A percentile compares a stretch with the other conserved stretches of the same genome.
These are phyloP conservation scores for Ephydatia muelleri DNA, from an alignment of 37 sponge, comb jelly and placozoan genomes.

Conservation along the genomic window DNA sequence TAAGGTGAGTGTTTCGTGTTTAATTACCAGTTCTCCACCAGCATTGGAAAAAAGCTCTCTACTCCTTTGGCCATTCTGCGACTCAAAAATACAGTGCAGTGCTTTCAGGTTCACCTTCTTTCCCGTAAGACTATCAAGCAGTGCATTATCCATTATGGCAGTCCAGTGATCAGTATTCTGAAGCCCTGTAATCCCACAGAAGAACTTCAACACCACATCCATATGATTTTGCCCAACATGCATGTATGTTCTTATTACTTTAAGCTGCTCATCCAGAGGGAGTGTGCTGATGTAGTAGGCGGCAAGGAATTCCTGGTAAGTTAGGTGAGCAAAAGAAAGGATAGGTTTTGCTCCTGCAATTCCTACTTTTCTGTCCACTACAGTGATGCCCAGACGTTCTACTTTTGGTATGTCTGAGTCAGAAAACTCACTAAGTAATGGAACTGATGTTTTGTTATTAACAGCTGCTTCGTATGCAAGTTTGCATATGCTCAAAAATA, in stretches of 20 bases:
- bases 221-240: conserved; percentile 16
- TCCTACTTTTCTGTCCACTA: not conserved
- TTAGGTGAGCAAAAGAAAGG: conserved; percentile 49
- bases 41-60: conserved; percentile 2
- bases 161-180: no score
- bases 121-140: not conserved
- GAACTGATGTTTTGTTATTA: conserved; percentile 6
- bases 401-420: not conserved
- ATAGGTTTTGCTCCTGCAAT: conserved; percentile 11
- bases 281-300: conserved; percentile 14
- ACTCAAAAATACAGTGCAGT: no score
- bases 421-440: no score
- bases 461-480: conserved; percentile 30
- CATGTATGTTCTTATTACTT: not conserved
- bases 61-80: no score
- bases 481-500: conserved; percentile 16
- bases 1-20: no score
- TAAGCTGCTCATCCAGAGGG: no score
- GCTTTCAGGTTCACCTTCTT: no score
- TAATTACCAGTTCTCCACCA: no score
- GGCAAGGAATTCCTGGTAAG: conserved; percentile 49
- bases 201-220: conserved; percentile 36
- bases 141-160: conserved; percentile 4
- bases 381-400: not conserved
- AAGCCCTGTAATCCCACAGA: conserved; percentile 4